Conservation (phyloP, 2,888 invertebrate species). For the Ophioninae sp. region DNA sequence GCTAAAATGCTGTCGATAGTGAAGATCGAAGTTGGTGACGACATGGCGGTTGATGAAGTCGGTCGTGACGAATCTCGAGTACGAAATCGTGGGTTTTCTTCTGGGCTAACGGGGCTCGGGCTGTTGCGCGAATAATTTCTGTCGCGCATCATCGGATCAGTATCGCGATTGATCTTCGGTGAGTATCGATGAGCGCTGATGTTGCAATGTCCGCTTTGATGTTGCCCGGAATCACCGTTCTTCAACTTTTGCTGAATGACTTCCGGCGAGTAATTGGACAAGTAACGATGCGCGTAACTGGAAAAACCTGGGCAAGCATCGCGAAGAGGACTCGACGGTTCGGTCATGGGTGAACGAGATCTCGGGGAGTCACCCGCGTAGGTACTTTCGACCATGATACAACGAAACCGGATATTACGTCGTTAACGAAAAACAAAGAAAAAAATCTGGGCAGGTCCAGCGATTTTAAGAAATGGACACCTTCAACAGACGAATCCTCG, state of each 20-base stretch:
- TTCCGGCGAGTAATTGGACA: conserved; percentile 75
- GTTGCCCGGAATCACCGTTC: conserved; percentile 48
- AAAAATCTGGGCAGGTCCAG: background rate
- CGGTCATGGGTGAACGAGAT: conserved; percentile 79
- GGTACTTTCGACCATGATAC: conserved; percentile 78
- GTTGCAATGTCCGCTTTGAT: conserved; percentile 23
- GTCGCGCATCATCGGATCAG: conserved; percentile 62
- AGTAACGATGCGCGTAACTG: conserved; percentile 70
- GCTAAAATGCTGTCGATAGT: conserved; percentile 94
- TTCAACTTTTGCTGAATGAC: conserved; percentile 70
- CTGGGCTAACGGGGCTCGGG: conserved; percentile 67
- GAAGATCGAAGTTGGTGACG: conserved; percentile 86
- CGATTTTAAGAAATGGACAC: background rate
- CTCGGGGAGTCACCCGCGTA: conserved; percentile 77
- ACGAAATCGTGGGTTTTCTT: conserved; percentile 68
- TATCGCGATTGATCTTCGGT: conserved; percentile 64
- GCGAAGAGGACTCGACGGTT: conserved; percentile 75
- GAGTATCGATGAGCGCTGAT: conserved; percentile 33
- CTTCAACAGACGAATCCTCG: no score
- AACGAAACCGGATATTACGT: background rate
- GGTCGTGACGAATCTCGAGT: conserved; percentile 72
- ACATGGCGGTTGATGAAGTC: conserved; percentile 80
- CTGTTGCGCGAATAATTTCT: conserved; percentile 67
- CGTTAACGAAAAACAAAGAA: background rate
- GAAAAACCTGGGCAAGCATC: conserved; percentile 74